These are phyloP conservation scores for Drosophila leonis DNA, from an alignment of 2,888 invertebrate species.

Conservation along the genomic window DNA sequence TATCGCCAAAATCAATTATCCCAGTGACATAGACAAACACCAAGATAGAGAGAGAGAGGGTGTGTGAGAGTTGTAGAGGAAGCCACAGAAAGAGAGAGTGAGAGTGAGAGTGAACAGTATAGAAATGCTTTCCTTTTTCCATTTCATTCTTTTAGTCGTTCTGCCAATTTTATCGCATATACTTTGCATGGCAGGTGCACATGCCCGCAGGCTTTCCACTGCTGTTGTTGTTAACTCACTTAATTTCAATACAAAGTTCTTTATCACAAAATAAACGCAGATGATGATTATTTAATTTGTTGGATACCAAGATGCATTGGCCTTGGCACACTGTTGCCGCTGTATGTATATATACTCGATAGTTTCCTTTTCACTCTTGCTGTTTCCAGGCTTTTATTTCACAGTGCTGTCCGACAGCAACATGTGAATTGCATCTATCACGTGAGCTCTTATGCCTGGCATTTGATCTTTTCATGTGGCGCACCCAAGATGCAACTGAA, in stretches of 20 bases:
- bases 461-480: conserved; percentile 61
- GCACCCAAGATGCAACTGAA: conserved; percentile 11
- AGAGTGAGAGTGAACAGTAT: not conserved
- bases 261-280: too few species aligned
- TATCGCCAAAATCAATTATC: conserved; percentile 74
- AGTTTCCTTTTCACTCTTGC: too few species aligned
- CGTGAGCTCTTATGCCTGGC: conserved; percentile 59
- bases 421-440: conserved; percentile 62
- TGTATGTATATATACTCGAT: too few species aligned
- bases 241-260: too few species aligned
- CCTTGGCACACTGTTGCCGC: too few species aligned
- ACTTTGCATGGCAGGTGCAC: conserved; percentile 8
- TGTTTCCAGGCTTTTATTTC: conserved; percentile 10
- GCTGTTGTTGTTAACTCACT: not conserved
- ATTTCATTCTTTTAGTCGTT: conserved; percentile 29
- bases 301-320: too few species aligned
- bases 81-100: not conserved
- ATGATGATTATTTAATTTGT: too few species aligned
- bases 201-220: not conserved
- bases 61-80: not conserved
- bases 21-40: conserved; percentile 31
- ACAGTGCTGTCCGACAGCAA: conserved; percentile 13
- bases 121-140: conserved; percentile 23
- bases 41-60: not conserved
- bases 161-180: conserved; percentile 29